Evolutionary conservation across 2,888 invertebrate genomes (phyloP), one percentile per base, ranked within the genome.

Genomic region (Heterodera filipjevi): DNA sequence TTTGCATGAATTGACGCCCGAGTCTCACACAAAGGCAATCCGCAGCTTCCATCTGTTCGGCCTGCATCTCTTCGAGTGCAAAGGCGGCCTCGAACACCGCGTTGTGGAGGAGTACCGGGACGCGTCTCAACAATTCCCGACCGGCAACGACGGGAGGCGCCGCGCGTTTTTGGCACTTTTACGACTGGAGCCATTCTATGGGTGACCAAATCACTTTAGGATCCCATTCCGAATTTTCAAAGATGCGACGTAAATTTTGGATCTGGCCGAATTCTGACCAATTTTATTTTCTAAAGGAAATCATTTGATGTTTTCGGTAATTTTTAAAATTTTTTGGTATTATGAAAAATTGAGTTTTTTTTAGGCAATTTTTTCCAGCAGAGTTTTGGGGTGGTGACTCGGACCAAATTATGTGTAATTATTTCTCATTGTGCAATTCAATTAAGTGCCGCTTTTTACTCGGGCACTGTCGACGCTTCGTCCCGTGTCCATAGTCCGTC

Each of bases 1-100:
- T 33, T 46, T 83, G 53, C 22, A 92, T 83, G 93, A 93, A 89
- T 94, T 93, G 90, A 91, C 95, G 46, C 95, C 95, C 0, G 91
- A 92, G 78, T 94, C 94, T 90, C 94, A 73, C 93, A 93, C 86
- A 92, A 92, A 90, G 86, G 89, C 72, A 87, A 89, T 79, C 89
- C 89, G 89, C 84, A 86, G 72, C 68, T 84, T 79, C 77, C 79
- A 78, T 64, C 70, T 85, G 66, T 79, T 85, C 78, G 84, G 85
- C 27, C 53, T 81, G 39, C 44, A 49, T 14, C 22, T 82, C 19
- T 83, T 83, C 53, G 83, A 84, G 66, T 83, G 82, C 66, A 82
- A 79, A 44, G 44, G 66, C 66, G 83, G 83, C 27, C 70, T 77
- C 27, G 83, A 83, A 59, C 74, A 80, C 27, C 44, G 82, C 19